phyloP scores from a whole-genome alignment of 2,113 vertebrate species.

The Myrmecobius fasciatus region DNA sequence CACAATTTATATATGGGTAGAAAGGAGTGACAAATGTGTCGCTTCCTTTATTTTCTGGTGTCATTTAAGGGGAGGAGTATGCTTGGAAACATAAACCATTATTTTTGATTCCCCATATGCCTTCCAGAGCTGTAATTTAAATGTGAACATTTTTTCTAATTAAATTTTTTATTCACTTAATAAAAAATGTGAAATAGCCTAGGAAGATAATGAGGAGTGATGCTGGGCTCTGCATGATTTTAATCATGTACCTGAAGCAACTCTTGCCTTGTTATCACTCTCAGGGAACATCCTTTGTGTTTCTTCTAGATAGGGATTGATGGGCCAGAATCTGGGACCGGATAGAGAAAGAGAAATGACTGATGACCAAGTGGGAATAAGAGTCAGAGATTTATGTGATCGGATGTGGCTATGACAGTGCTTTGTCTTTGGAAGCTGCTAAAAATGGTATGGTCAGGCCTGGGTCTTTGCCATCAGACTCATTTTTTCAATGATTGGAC shows the following conservation, averaged over 20 bases:
- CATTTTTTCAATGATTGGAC: background rate
- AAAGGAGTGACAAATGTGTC: constrained; percentile 6
- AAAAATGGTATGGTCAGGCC: background rate
- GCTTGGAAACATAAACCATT: accelerated
- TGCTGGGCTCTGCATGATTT: constrained; percentile 18
- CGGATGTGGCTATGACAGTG: background rate
- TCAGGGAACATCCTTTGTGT: background rate
- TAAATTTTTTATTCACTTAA: constrained; percentile 1
- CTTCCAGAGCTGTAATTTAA: background rate
- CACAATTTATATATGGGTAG: background rate
- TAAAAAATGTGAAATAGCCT: constrained; percentile 21
- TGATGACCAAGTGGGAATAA: background rate
- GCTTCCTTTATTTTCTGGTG: constrained; percentile 6
- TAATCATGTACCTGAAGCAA: background rate
- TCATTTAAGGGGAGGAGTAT: background rate
- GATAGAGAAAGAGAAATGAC: background rate
- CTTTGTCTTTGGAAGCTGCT: background rate
- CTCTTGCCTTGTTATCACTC: background rate
- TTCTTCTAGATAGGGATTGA: background rate
- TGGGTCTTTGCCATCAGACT: background rate
- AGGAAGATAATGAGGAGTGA: constrained; percentile 7
- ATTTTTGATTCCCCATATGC: background rate
- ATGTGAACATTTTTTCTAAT: background rate
- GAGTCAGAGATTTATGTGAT: background rate
- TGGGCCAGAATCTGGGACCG: background rate